Evolutionary conservation across 2,797 vertebrate species (phyloP), one percentile per base, ranked within the genome.

Genomic region (Botia kubotai): DNA sequence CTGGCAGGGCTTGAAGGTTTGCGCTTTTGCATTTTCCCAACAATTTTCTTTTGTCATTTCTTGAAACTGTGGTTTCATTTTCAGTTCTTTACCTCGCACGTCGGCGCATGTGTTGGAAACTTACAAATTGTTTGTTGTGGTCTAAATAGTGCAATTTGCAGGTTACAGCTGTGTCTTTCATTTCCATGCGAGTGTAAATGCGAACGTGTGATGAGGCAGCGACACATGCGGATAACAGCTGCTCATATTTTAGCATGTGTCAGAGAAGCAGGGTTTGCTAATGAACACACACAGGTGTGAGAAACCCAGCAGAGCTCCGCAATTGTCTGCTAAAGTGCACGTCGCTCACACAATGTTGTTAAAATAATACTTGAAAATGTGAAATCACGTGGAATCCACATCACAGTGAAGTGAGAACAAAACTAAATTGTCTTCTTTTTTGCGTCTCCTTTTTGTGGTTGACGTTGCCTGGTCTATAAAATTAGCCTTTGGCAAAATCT

Each of bases 1-100:
- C 60, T 99, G 98, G 98, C 98, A 99, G 91, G 98, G 98, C 81
- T 94, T 99, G 74, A 99, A 99, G 97, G 98, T 98, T 93, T 69
- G 78, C 43, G 62, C 60, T 55, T 21, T 16, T 7, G 13, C 23
- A 19, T n/a, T 48, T 55, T 19, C 3, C 10, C 23, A 11, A 52
- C 23, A 29, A 67, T 48, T 11, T 62, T 26, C 23, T 29, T 68
- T 11, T 33, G 16, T 69, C 16, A 52, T 79, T 57, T 74, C 17
- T 33, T 78, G 7, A 48, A 60, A 70, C 26, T 6, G 2, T 57
- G 23, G 23, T 58, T 73, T 29, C 4, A n/a, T 74, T 17, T 74
- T 69, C 5, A 58, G 23, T 13, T 77, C 13, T 62, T 50, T 26
- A n/a, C 26, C 3, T 65, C 60, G 50, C 39, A 66, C 43, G 57